These are phyloP conservation scores for Atopsyche davidsoni DNA, from an alignment of 1,140 invertebrate species.

Conservation along the genomic window DNA sequence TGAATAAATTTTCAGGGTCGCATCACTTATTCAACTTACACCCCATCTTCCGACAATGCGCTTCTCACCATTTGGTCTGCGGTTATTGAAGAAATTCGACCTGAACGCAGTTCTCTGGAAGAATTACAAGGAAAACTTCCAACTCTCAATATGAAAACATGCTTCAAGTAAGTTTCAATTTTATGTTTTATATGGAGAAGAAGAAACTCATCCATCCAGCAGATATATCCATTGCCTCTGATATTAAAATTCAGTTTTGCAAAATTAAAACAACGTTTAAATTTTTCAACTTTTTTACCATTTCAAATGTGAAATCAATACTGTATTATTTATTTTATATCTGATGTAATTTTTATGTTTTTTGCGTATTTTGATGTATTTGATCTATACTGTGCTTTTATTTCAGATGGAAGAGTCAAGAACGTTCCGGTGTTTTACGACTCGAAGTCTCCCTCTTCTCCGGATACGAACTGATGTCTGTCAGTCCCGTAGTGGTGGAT, in stretches of 20 bases:
- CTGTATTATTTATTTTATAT: background rate
- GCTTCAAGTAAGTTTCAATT: constrained; percentile 47
- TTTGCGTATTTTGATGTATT: too few relatives aligned
- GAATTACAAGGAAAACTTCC: constrained; percentile 57
- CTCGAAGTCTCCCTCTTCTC: constrained; percentile 57
- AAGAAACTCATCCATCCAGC: too few relatives aligned
- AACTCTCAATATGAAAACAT: constrained; percentile 53
- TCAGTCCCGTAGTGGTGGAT: constrained; percentile 46
- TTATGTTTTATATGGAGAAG: constrained; percentile 9
- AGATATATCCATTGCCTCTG: too few relatives aligned
- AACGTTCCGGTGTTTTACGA: constrained; percentile 52
- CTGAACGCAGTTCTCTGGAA: constrained; percentile 52
- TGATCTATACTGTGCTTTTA: background rate
- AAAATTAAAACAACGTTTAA: too few relatives aligned
- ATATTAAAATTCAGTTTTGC: background rate
- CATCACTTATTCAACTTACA: constrained; percentile 55
- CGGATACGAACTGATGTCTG: constrained; percentile 52
- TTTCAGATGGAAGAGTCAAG: constrained; percentile 52
- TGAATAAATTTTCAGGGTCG: constrained; percentile 47
- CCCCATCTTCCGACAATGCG: constrained; percentile 47
- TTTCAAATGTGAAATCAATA: background rate
- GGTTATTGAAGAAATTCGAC: constrained; percentile 54
- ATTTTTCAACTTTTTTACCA: too few relatives aligned
- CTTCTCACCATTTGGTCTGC: constrained; percentile 52
- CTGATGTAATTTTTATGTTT: too few relatives aligned